These are phyloP conservation scores for Atrichornis clamosus DNA, from an alignment of 2,113 vertebrate species.

Conservation along the genomic window DNA sequence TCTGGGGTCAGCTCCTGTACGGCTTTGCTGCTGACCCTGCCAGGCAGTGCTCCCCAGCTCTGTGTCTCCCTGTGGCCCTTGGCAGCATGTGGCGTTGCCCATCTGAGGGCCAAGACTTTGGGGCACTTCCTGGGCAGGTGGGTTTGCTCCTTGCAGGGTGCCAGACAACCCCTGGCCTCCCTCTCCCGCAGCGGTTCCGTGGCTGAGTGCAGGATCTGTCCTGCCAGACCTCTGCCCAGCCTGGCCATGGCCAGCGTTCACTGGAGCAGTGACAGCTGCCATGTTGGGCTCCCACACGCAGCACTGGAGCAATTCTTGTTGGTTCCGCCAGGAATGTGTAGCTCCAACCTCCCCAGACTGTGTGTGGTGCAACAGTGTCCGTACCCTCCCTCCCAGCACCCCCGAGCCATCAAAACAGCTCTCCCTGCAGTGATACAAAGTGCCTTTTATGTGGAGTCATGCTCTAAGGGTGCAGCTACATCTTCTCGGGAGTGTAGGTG, in stretches of 20 bases:
- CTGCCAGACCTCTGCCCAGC: neutral
- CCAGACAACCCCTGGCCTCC: neutral
- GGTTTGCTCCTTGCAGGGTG: neutral
- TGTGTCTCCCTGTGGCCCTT: rapidly evolving
- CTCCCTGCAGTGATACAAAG: neutral
- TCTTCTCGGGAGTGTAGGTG: neutral
- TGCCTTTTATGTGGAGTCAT: neutral
- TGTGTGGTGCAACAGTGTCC: rapidly evolving
- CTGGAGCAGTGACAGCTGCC: neutral
- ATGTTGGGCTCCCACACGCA: neutral
- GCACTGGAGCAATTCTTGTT: neutral
- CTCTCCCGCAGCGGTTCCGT: rapidly evolving
- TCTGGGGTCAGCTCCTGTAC: neutral
- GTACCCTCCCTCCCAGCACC: neutral
- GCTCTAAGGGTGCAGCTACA: neutral
- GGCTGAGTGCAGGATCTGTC: neutral
- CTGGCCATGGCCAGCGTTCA: rapidly evolving
- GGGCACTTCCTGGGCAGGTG: neutral
- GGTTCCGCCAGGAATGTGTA: rapidly evolving
- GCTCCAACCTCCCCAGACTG: neutral
- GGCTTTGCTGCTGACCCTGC: neutral
- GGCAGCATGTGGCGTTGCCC: rapidly evolving
- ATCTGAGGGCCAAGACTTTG: rapidly evolving
- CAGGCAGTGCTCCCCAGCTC: neutral
- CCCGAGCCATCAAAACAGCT: neutral